A percentile compares a stretch with the other conserved stretches of the same genome.
Conservation (phyloP, 2,888 invertebrate genomes). For the Perdita meconis region DNA sequence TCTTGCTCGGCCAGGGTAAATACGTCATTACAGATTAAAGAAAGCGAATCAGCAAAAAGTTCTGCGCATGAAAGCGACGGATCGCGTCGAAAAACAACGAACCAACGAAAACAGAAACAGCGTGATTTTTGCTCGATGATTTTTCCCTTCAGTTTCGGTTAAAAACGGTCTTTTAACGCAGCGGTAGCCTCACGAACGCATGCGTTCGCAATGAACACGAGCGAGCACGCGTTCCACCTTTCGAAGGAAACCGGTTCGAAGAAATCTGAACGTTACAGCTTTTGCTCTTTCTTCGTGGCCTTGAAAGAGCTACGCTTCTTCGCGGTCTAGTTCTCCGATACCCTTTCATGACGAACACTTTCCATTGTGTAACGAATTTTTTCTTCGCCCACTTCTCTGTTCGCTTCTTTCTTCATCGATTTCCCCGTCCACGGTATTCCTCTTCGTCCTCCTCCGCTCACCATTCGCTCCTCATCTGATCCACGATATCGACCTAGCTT, state of each 20-base stretch:
- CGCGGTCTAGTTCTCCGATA: slow-evolving; percentile 83
- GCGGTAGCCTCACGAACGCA: not conserved
- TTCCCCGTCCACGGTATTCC: not conserved
- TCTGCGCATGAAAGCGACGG: not conserved
- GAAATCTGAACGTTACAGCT: slow-evolving; percentile 75
- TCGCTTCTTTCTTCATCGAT: not conserved
- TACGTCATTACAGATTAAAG: no score
- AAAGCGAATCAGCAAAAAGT: slow-evolving; percentile 17
- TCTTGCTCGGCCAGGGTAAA: no score
- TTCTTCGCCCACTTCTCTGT: slow-evolving; percentile 48
- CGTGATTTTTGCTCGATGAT: not conserved
- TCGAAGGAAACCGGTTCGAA: slow-evolving; percentile 74
- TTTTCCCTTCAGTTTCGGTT: not conserved
- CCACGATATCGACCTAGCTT: not conserved
- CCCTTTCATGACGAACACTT: slow-evolving; percentile 82
- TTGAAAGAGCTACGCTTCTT: slow-evolving; percentile 80
- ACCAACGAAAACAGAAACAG: not conserved
- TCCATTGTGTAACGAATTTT: slow-evolving; percentile 83
- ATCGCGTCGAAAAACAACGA: not conserved
- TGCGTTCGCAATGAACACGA: not conserved
- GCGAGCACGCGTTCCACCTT: slow-evolving; percentile 32
- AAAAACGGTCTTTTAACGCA: slow-evolving; percentile 21
- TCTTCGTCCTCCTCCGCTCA: not conserved
- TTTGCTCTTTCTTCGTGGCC: slow-evolving; percentile 79
- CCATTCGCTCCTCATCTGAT: no score